Evolutionary conservation across 53 echinoderm and acorn worm genomes (phyloP).

Genomic region (Echinometra lucunter): DNA sequence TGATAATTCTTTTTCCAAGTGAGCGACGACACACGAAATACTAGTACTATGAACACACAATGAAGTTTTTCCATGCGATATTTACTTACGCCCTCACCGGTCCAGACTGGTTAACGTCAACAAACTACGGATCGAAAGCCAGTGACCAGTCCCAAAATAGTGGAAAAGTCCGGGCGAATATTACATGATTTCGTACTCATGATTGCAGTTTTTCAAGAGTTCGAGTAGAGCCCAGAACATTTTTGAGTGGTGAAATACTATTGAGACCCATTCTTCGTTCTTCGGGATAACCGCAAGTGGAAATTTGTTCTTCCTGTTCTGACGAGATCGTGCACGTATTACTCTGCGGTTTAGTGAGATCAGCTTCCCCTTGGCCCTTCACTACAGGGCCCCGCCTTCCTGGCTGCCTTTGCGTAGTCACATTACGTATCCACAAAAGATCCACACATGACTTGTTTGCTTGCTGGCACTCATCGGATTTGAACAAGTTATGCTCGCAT

Average conservation of each 20-base stretch:
- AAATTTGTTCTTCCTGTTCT: slow-evolving; percentile 21
- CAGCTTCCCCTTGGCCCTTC: slow-evolving; percentile 50
- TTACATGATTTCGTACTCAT: neutral
- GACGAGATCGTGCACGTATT: neutral
- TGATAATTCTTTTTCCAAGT: too few species aligned
- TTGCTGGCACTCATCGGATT: neutral
- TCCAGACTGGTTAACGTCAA: neutral
- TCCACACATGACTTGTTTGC: slow-evolving; percentile 43
- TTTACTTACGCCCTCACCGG: slow-evolving; percentile 18
- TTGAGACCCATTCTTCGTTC: neutral
- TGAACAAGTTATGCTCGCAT: neutral
- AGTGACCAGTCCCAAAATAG: neutral
- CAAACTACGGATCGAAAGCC: neutral
- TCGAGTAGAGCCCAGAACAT: neutral
- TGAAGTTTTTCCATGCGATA: neutral
- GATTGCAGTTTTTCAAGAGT: neutral
- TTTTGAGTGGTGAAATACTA: neutral
- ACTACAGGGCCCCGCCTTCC: slow-evolving; percentile 58
- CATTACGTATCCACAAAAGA: neutral
- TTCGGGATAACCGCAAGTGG: neutral
- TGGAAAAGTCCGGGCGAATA: neutral
- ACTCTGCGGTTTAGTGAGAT: slow-evolving; percentile 47
- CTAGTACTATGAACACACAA: too few species aligned
- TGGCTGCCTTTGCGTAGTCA: neutral
- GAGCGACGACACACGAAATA: too few species aligned